Percentiles rank a stretch among this genome's conserved stretches.
Conservation (phyloP, 2,797 vertebrate genomes). For the Margarornis squamiger region DNA sequence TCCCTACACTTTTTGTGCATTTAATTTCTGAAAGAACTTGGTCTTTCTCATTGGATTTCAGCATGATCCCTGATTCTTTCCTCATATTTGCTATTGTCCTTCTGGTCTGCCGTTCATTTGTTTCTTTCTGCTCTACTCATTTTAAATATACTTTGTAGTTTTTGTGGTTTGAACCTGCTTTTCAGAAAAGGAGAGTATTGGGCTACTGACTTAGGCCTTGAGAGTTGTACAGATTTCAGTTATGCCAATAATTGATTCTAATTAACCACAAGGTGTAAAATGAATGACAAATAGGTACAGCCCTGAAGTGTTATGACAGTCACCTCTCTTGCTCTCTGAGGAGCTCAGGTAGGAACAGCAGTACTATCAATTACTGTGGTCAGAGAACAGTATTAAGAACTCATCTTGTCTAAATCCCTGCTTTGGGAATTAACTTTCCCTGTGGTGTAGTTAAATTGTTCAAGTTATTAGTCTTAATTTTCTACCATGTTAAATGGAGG, state of each 20-base stretch:
- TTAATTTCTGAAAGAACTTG: not conserved
- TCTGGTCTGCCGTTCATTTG: not conserved
- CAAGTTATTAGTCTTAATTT: not conserved
- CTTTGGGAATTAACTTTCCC: not conserved
- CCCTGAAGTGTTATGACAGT: not conserved
- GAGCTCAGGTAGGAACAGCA: not conserved
- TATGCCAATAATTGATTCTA: not conserved
- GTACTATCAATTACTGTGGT: not conserved
- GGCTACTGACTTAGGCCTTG: not conserved
- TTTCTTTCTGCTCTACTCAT: not conserved
- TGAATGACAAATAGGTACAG: not conserved
- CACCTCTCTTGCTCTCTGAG: not conserved
- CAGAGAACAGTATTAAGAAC: not conserved
- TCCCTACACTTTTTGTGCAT: not conserved
- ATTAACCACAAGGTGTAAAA: not conserved
- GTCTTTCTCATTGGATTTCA: not conserved
- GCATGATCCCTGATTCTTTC: not conserved
- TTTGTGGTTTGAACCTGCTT: not conserved
- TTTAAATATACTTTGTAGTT: not conserved
- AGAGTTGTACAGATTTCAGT: not conserved
- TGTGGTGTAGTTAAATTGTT: not conserved
- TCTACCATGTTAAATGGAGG: not conserved
- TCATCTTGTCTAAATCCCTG: not conserved
- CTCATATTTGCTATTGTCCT: not conserved
- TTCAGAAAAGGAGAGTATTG: not conserved